Conservation (phyloP, 1,140 invertebrate species). For the Trichoplusia ni region DNA sequence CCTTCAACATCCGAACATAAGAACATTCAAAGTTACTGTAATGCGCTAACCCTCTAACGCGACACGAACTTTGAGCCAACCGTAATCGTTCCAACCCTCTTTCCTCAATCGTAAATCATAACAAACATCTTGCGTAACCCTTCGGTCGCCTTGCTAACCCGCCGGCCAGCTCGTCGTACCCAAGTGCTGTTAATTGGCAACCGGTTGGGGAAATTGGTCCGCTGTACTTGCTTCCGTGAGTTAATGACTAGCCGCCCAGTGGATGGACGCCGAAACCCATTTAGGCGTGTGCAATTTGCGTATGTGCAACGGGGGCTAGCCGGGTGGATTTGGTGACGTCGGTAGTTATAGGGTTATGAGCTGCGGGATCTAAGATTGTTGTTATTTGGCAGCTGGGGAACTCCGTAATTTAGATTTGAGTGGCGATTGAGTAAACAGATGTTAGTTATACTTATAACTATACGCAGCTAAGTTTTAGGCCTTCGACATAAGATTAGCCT, state of each 20-base stretch:
- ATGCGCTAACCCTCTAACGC: slow-evolving; percentile 24
- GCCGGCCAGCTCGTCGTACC: slow-evolving; percentile 42
- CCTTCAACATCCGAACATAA: neutral
- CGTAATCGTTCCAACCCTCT: slow-evolving; percentile 23
- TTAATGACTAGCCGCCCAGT: slow-evolving; percentile 75
- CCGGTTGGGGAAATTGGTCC: slow-evolving; percentile 73
- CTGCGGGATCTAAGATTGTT: slow-evolving; percentile 17
- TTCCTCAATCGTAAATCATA: slow-evolving; percentile 68
- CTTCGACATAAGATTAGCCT: neutral
- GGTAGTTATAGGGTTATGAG: slow-evolving; percentile 26
- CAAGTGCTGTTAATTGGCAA: slow-evolving; percentile 75
- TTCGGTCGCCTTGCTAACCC: slow-evolving; percentile 49
- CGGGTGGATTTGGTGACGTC: slow-evolving; percentile 46
- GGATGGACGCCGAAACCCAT: slow-evolving; percentile 71
- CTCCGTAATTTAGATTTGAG: neutral
- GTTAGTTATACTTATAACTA: too few relatives aligned
- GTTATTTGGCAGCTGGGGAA: neutral
- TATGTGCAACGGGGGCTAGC: slow-evolving; percentile 59
- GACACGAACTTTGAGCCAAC: slow-evolving; percentile 14
- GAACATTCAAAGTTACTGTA: neutral
- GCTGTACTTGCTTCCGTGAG: slow-evolving; percentile 73
- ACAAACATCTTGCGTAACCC: slow-evolving; percentile 75
- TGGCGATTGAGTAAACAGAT: neutral
- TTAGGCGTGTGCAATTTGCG: slow-evolving; percentile 71
- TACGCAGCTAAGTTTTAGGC: too few relatives aligned